Base-by-base conservation (phyloP, 2,888 invertebrate genomes). In the Brassicogethes aeneus region DNA sequence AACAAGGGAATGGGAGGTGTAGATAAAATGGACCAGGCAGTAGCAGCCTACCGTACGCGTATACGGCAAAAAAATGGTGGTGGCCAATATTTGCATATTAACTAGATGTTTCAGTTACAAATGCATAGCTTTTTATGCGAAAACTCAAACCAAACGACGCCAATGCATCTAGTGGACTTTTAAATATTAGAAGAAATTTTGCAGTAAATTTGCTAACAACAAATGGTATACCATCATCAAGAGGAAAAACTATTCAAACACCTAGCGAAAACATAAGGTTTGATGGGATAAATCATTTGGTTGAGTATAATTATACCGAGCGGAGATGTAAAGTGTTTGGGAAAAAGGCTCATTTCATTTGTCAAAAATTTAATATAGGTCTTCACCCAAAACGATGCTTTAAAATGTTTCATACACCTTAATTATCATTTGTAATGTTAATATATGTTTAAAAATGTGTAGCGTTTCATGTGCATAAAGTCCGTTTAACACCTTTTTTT, bases 31-130 rank as follows among this genome's bases (percentile, higher is more conserved):
- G 49, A 47, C 36, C 14, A 15, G 15, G n/a, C 45, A 29, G 43
- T 49, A 10, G 46, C 45, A 14, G 37, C 15, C 17, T 51, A 49
- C 36, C 41, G 51, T 38, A 47, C 47, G 3, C 39, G 48, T 42
- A 45, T 49, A 2, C 15, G 47, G 34, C 48, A 50, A 36, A 33
- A 44, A 50, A 49, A 37, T 48, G 48, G 46, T 46, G 32, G 16
- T 40, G 43, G 40, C 40, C 39, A n/a, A n/a, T n/a, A n/a, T n/a
- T n/a, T n/a, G n/a, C n/a, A n/a, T n/a, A n/a, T n/a, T n/a, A n/a
- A n/a, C 37, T 43, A 7, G 43, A 43, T 36, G 43, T 43, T 8
- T 41, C 39, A 13, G 35, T 42, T 16, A 34, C 35, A 8, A 42
- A 42, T 41, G 30, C 35, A 16, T 40, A 40, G 39, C 23, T 41